Evolutionary conservation across 2,888 invertebrate species (phyloP), one percentile per base, ranked within the genome.

Genomic region (Lithodes maja): DNA sequence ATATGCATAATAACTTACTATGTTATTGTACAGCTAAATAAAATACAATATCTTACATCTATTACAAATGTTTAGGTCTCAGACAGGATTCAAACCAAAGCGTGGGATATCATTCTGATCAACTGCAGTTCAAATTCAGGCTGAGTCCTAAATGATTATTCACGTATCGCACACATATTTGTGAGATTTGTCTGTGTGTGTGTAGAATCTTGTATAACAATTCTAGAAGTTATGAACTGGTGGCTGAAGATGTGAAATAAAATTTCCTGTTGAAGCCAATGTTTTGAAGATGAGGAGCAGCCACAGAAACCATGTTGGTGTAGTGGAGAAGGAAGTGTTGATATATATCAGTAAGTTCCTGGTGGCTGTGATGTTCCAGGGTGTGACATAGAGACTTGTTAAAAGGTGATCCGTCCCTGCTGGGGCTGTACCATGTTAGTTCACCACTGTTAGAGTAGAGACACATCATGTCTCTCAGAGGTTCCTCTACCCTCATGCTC

Each of bases 231-330:
- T 61, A 61, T 7, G 68, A 12, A 15, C 15, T 61, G 68, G 68
- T 12, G 1, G 68, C 9, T 61, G 68, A 12, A 12, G 68, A 61
- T 12, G 68, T 1, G 68, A 86, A 87, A 55, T 54, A 88, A 49
- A 84, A 88, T 74, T 74, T 84, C 80, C 80, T 88, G n/a, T 71
- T 84, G 80, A 88, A 84, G 83, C 88, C 88, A 52, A 80, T n/a
- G 9, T 80, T 88, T 9, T 74, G 54, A n/a, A 88, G 68, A 53
- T 79, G 71, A 15, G 84, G 84, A 15, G 54, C 74, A 0, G 79
- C 9, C 12, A 52, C 49, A 3, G 55, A 55, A 7, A 69, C n/a
- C 5, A 12, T 79, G 33, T 52, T 80, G 52, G 79, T 53, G 55
- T 71, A 83, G 61, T 88, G 83, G 55, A 3, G 12, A n/a, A 88